Conservation (phyloP, 2,113 vertebrate genomes). For the Speoplatyrhinus poulsoni region DNA sequence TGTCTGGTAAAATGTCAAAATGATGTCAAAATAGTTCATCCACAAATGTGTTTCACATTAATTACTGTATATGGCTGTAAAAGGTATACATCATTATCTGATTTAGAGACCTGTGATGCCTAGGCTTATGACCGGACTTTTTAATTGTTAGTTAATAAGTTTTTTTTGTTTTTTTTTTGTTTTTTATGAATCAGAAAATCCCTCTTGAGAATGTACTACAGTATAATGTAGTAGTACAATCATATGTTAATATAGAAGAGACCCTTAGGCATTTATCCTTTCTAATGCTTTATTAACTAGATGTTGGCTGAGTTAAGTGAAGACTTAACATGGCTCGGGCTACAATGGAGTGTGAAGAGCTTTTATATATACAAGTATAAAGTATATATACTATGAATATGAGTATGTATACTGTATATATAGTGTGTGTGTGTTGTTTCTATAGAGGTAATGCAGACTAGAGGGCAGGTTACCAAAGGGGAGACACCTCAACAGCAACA, state of each 20-base stretch:
- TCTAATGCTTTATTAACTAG: neutral
- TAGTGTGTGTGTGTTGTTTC: constrained; percentile 22
- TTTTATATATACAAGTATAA: neutral
- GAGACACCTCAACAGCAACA: constrained; percentile 84
- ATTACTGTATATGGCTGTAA: neutral
- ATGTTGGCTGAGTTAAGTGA: neutral
- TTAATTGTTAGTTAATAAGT: neutral
- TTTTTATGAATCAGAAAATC: neutral
- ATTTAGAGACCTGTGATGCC: neutral
- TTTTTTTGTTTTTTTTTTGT: neutral
- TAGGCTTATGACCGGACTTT: neutral
- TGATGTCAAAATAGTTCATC: neutral
- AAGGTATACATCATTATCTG: no score
- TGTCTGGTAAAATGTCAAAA: neutral
- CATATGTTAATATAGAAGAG: neutral
- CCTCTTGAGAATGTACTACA: neutral
- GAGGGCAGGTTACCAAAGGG: constrained; percentile 78
- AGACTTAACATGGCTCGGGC: no score
- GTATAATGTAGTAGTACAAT: neutral
- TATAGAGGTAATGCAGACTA: constrained; percentile 70
- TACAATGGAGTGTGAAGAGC: neutral
- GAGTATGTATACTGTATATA: neutral
- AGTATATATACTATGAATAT: neutral
- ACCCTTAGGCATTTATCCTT: neutral
- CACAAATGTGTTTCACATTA: neutral